Evolutionary conservation across 2,113 vertebrate genomes (phyloP).

Genomic region (Psephotus haematonotus): DNA sequence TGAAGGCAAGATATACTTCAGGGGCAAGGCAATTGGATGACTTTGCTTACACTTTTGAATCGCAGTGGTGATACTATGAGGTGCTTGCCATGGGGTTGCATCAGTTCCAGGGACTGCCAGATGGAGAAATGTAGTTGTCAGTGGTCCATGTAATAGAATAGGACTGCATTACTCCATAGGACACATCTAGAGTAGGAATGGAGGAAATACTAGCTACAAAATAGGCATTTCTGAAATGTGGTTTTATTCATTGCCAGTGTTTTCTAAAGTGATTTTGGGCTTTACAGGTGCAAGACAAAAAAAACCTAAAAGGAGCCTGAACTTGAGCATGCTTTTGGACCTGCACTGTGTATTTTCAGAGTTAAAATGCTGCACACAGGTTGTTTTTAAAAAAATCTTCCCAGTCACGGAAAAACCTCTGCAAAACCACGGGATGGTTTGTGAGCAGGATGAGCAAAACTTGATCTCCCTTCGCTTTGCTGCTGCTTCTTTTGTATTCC

Average conservation of each 20-base stretch:
- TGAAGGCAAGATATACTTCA: not conserved
- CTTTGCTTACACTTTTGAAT: not conserved
- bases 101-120: not conserved
- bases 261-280: not conserved
- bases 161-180: not conserved
- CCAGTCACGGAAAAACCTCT: not conserved
- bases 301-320: not conserved
- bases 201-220: not conserved
- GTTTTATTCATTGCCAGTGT: fast-evolving
- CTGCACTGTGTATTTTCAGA: not conserved
- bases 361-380: not conserved
- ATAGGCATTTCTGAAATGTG: not conserved
- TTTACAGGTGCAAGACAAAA: not conserved
- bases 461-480: not conserved
- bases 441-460: not conserved
- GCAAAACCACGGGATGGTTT: not conserved
- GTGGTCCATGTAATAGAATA: not conserved
- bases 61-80: not conserved
- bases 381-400: not conserved
- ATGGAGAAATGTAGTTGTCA: not conserved
- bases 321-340: not conserved
- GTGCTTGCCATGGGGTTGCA: not conserved
- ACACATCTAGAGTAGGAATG: not conserved
- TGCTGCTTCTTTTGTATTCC: not conserved
- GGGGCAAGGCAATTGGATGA: not conserved